These are phyloP conservation scores for Caenorhabditis sp. DNA, from an alignment of 2,888 invertebrate species.

Conservation along the genomic window DNA sequence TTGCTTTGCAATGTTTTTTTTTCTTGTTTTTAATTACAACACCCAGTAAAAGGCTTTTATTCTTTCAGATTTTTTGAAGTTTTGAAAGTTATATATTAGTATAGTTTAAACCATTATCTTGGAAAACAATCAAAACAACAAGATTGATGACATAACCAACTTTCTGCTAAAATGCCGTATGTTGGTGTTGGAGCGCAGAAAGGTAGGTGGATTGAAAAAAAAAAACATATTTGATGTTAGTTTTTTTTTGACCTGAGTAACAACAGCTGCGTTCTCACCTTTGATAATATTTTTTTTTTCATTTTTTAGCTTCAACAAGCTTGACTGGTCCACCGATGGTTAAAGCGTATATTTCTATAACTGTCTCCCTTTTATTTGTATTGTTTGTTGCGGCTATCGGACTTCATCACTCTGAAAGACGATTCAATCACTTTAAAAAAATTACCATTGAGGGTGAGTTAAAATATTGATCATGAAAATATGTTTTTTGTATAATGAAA, in stretches of 20 bases:
- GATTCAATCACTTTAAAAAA: conserved; percentile 24
- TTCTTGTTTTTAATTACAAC: background rate
- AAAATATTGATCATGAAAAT: no score
- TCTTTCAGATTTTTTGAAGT: background rate
- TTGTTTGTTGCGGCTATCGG: conserved; percentile 40
- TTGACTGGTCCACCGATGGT: conserved; percentile 47
- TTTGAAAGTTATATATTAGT: no score
- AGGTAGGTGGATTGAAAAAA: conserved; percentile 18
- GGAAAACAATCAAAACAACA: background rate
- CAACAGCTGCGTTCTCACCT: conserved; percentile 19
- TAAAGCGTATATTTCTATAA: conserved; percentile 43
- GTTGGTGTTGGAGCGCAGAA: conserved; percentile 51
- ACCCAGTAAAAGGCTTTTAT: background rate
- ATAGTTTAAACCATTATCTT: background rate
- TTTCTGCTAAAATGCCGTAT: conserved; percentile 42
- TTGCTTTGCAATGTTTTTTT: background rate
- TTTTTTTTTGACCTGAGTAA: background rate
- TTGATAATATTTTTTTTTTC: background rate
- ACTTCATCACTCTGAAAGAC: conserved; percentile 43
- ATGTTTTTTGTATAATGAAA: no score
- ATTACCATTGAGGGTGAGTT: conserved; percentile 42
- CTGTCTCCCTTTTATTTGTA: conserved; percentile 22
- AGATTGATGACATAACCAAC: background rate
- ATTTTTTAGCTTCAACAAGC: conserved; percentile 32
- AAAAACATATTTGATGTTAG: background rate